Evolutionary conservation across 2,888 invertebrate genomes (phyloP).

Genomic region (Xestobium rufovillosum): DNA sequence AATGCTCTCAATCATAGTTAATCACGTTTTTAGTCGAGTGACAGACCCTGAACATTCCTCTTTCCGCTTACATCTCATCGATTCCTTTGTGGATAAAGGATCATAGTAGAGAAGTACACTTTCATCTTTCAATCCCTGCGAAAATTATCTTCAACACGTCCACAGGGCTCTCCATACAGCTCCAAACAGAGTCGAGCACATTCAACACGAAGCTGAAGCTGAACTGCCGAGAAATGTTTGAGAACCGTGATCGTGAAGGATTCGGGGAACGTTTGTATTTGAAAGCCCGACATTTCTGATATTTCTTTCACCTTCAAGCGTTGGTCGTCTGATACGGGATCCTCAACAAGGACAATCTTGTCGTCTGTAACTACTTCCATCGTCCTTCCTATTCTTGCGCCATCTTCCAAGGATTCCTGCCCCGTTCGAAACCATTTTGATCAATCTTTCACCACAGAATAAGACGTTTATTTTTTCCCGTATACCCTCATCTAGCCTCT

Average conservation of each 20-base stretch:
- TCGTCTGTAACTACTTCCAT: background rate
- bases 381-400: background rate
- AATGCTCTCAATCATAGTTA: too few species aligned
- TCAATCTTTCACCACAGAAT: slow-evolving; percentile 1
- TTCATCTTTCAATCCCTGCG: too few species aligned
- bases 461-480: background rate
- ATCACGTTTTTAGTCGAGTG: too few species aligned
- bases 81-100: too few species aligned
- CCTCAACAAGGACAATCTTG: slow-evolving; percentile 1
- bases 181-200: slow-evolving; percentile 11
- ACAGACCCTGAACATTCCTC: too few species aligned
- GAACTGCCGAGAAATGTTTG: slow-evolving; percentile 3
- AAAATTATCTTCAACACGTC: too few species aligned
- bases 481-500: background rate
- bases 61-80: too few species aligned
- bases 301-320: slow-evolving; percentile 1
- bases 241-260: slow-evolving; percentile 2
- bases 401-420: slow-evolving; percentile 1
- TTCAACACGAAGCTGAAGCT: slow-evolving; percentile 13
- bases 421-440: background rate
- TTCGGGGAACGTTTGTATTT: background rate
- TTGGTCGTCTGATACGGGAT: background rate
- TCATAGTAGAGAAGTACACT: too few species aligned
- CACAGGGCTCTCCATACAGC: too few species aligned
- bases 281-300: slow-evolving; percentile 1